phyloP scores from a whole-genome alignment of 2,888 invertebrate species.

The Sphaeridia pumilis region DNA sequence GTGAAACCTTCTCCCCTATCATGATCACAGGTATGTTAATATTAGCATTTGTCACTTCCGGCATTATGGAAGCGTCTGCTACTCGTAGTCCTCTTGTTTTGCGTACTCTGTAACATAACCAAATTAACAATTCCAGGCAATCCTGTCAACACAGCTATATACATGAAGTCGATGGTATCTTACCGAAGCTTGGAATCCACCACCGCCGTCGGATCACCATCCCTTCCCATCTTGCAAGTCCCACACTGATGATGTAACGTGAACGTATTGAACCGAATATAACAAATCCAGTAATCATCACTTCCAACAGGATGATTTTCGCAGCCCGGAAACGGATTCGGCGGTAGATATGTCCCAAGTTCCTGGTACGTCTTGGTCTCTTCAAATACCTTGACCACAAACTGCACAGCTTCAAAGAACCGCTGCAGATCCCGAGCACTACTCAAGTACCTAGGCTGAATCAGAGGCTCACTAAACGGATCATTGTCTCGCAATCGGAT shows the following conservation, averaged over 20 bases:
- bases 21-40: conserved; percentile 13
- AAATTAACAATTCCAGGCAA: too few species aligned
- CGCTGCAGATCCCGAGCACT: conserved; percentile 22
- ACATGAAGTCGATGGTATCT: too few species aligned
- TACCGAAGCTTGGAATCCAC: conserved; percentile 25
- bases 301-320: conserved; percentile 14
- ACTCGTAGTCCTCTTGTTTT: conserved; percentile 11
- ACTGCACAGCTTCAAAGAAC: conserved; percentile 7
- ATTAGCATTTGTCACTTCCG: conserved; percentile 15
- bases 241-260: conserved; percentile 21
- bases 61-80: conserved; percentile 13
- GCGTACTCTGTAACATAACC: conserved; percentile 7
- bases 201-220: conserved; percentile 19
- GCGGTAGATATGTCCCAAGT: conserved; percentile 14
- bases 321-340: conserved; percentile 18
- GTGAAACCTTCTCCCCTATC: conserved; percentile 13
- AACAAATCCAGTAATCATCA: conserved; percentile 24
- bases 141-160: neutral
- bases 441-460: conserved; percentile 28
- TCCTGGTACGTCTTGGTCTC: conserved; percentile 14
- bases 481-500: conserved; percentile 18
- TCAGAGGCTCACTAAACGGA: conserved; percentile 24
- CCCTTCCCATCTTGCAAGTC: conserved; percentile 24
- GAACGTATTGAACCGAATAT: conserved; percentile 10
- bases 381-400: conserved; percentile 7